Evolutionary conservation across 2,113 vertebrate species (phyloP), one percentile per base, ranked within the genome.

Genomic region (Dipodomys stephensi): DNA sequence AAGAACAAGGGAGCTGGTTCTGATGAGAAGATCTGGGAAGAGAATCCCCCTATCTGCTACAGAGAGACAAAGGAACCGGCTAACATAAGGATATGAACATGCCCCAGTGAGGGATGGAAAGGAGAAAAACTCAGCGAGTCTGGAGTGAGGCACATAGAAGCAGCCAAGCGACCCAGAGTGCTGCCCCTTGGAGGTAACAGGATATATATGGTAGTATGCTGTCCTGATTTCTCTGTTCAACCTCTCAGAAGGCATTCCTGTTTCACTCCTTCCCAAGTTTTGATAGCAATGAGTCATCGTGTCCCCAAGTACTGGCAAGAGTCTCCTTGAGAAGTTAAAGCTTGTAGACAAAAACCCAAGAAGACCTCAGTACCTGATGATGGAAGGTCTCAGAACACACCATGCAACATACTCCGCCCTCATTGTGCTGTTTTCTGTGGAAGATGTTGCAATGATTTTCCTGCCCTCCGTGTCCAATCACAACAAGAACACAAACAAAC

Each of bases 151-250:
- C 39, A 46, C 10, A 22, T 1, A 32, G 83, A 69, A 18, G 12
- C 46, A 32, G 67, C n/a, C 23, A 27, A 19, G 13, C 27, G 32
- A 25, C 8, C 68, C 49, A 20, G 3, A 28, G 35, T 0, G 30
- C 60, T 9, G 3, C 15, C 44, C 27, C 8, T 25, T 2, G 0
- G 3, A 30, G 35, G n/a, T 2, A 6, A 23, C 5, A 2, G 7
- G 67, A 44, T 32, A n/a, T 18, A 12, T 27, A 0, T 5, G 15
- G 32, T 1, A n/a, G 27, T 9, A 0, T 0, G 2, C n/a, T 8
- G 1, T 8, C 30, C 25, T 30, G 13, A 27, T 44, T 23, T 27
- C 46, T 18, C 28, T 25, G 6, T 19, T 57, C 18, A 65, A n/a
- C 9, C 53, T 65, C 53, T 28, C 49, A 57, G 84, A 67, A 35